A percentile compares a stretch with the other conserved stretches of the same genome.
phyloP scores from a whole-genome alignment of 2,888 invertebrate species.

The Eurytoma adleriae region DNA sequence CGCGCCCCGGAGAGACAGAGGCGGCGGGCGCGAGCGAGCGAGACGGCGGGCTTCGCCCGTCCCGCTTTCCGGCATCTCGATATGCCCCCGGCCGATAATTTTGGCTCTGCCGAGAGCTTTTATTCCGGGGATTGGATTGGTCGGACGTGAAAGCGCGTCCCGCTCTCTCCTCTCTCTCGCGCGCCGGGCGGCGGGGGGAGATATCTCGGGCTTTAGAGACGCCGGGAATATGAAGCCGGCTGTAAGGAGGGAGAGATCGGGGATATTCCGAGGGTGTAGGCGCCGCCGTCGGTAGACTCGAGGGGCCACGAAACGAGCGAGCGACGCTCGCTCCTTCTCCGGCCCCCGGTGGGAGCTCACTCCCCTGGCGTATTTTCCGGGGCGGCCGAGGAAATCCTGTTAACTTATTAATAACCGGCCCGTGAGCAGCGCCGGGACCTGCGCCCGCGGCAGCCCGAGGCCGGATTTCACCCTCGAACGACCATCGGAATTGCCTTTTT shows the following conservation, averaged over 20 bases:
- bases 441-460: not conserved
- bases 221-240: constrained; percentile 47
- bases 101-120: constrained; percentile 63
- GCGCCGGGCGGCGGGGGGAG: not conserved
- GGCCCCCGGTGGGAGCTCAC: not conserved
- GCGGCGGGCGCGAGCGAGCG: not conserved
- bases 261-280: constrained; percentile 20
- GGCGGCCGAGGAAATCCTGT: constrained; percentile 70
- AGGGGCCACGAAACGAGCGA: constrained; percentile 49
- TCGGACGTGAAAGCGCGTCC: constrained; percentile 60
- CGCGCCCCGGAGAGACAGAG: not conserved
- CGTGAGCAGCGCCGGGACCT: constrained; percentile 25
- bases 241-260: constrained; percentile 27
- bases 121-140: constrained; percentile 67
- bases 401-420: constrained; percentile 72
- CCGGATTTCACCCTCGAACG: constrained; percentile 43
- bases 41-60: constrained; percentile 32
- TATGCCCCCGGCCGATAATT: constrained; percentile 63
- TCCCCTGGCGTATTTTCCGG: constrained; percentile 66
- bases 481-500: constrained; percentile 48
- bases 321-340: not conserved
- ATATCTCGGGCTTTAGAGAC: not conserved
- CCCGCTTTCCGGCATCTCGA: constrained; percentile 57
- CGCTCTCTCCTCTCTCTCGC: not conserved
- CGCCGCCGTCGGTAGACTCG: constrained; percentile 25